phyloP scores from a whole-genome alignment of 2,888 invertebrate genomes.

The Epinotia ramella region DNA sequence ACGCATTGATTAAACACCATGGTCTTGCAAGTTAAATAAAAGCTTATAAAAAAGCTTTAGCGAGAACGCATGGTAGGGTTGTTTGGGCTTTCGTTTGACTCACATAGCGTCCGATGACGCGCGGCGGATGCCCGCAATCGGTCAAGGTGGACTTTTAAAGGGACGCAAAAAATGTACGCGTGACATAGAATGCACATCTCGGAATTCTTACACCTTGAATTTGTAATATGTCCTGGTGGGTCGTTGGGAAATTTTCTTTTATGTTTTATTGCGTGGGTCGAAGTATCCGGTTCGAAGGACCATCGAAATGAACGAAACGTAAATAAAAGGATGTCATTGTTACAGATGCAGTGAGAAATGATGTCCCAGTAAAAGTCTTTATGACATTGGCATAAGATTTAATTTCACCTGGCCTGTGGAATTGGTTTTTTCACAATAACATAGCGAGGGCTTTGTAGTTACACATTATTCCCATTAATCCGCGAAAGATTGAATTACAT shows the following conservation, averaged over 20 bases:
- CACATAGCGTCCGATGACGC: conserved; percentile 70
- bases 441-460: no score
- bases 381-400: no score
- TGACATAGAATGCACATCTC: conserved; percentile 34
- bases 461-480: no score
- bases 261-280: background rate
- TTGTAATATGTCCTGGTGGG: conserved; percentile 12
- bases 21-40: no score
- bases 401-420: no score
- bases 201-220: conserved; percentile 24
- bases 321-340: background rate
- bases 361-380: no score
- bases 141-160: conserved; percentile 68
- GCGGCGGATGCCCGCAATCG: conserved; percentile 69
- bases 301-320: background rate
- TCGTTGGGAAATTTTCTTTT: conserved; percentile 1
- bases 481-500: no score
- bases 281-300: conserved; percentile 4
- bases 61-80: conserved; percentile 57
- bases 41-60: background rate
- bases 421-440: no score
- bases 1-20: no score
- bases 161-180: conserved; percentile 41
- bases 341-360: no score
- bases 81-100: conserved; percentile 73